Evolutionary conservation across 2,113 vertebrate species (phyloP).

Genomic region (Silurus glanis): DNA sequence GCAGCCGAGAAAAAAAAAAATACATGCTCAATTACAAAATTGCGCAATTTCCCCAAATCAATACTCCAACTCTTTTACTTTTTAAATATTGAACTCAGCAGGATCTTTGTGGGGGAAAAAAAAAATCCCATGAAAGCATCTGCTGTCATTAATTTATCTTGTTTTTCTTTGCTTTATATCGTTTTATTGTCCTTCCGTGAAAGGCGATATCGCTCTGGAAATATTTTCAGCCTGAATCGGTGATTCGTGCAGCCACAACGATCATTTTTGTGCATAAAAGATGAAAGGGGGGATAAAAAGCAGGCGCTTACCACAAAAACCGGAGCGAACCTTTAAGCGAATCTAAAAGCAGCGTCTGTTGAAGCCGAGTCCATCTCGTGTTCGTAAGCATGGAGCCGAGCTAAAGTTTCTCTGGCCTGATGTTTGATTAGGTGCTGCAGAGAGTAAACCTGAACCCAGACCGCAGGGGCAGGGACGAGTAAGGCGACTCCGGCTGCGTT

Average conservation of each 20-base stretch:
- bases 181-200: not conserved
- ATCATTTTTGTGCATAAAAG: slow-evolving; percentile 19
- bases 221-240: not conserved
- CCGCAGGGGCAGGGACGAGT: slow-evolving; percentile 40
- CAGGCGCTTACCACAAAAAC: not conserved
- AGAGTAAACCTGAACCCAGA: slow-evolving; percentile 45
- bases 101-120: not conserved
- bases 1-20: not conserved
- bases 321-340: not conserved
- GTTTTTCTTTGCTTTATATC: not conserved
- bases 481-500: slow-evolving; percentile 39
- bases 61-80: not conserved
- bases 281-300: not conserved
- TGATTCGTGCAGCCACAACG: not conserved
- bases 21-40: not conserved
- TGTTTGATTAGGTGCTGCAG: slow-evolving; percentile 41
- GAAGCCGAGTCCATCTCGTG: slow-evolving; percentile 37
- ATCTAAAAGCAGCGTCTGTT: not conserved
- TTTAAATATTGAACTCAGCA: not conserved
- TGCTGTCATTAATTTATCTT: not conserved
- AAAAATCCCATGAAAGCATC: slow-evolving; percentile 1
- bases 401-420: slow-evolving; percentile 44
- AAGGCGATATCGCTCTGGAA: not conserved
- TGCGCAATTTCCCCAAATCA: not conserved
- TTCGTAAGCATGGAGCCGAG: slow-evolving; percentile 50